A percentile compares a stretch with the other conserved stretches of the same genome.
These are phyloP conservation scores for Diacarnus erythraeanus DNA, from an alignment of 37 sponge, comb jelly and placozoan genomes.

Conservation along the genomic window DNA sequence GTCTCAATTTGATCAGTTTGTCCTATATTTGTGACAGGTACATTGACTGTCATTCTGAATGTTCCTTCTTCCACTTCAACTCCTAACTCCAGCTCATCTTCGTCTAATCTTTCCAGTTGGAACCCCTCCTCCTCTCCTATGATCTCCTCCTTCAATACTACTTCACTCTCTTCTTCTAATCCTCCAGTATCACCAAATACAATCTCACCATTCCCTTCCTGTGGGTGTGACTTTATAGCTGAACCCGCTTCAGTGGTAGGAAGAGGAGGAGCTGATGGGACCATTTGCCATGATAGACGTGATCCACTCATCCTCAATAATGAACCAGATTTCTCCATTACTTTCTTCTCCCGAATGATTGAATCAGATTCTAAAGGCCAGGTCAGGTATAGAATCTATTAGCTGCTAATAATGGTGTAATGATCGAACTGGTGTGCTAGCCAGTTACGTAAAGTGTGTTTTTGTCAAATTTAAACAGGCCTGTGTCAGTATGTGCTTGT, in stretches of 20 bases:
- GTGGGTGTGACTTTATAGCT: neutral
- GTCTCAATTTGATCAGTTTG: too few species aligned
- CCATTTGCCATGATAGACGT: slow-evolving; percentile 21
- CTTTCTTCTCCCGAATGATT: neutral
- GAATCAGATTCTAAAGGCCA: too few species aligned
- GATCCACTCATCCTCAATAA: slow-evolving; percentile 10
- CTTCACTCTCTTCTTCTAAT: neutral
- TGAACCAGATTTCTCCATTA: neutral
- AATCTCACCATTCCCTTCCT: neutral
- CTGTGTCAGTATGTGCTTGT: too few species aligned
- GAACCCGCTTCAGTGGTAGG: neutral
- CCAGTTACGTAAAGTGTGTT: too few species aligned
- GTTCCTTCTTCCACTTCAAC: neutral
- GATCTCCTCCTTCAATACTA: neutral
- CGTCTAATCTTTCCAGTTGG: neutral
- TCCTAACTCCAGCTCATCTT: neutral
- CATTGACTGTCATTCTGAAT: too few species aligned
- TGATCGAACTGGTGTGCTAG: too few species aligned
- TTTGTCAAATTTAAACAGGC: too few species aligned
- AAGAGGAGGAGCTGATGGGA: neutral
- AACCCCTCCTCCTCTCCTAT: neutral
- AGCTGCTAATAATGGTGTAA: too few species aligned
- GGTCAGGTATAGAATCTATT: too few species aligned
- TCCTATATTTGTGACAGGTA: too few species aligned
- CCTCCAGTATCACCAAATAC: neutral